Conservation (phyloP, 2,888 invertebrate genomes). For the Trypoxylon attenuatum region DNA sequence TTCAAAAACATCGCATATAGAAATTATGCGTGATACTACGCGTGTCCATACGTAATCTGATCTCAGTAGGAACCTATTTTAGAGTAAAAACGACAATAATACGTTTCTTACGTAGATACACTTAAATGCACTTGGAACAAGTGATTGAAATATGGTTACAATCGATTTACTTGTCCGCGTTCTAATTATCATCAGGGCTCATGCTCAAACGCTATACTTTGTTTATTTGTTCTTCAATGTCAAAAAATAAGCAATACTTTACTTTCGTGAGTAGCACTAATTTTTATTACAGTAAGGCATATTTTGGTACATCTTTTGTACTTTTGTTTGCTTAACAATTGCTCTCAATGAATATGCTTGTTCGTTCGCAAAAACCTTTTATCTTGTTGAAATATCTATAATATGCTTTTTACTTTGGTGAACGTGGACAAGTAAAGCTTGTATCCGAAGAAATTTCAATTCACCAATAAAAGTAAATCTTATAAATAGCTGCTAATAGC, state of each 20-base stretch:
- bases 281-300: conserved; percentile 55
- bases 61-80: conserved; percentile 65
- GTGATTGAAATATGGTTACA: conserved; percentile 48
- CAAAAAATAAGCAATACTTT: conserved; percentile 46
- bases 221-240: conserved; percentile 22
- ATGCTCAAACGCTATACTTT: conserved; percentile 15
- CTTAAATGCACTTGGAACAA: conserved; percentile 67
- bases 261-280: conserved; percentile 35
- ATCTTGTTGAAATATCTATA: conserved; percentile 18
- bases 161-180: conserved; percentile 34
- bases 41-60: conserved; percentile 53
- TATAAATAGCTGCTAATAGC: conserved; percentile 53
- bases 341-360: conserved; percentile 12
- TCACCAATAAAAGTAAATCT: conserved; percentile 48
- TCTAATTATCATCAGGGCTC: conserved; percentile 17
- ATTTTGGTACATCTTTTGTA: conserved; percentile 56
- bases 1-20: conserved; percentile 65
- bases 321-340: conserved; percentile 44
- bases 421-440: conserved; percentile 40
- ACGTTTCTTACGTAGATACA: conserved; percentile 58
- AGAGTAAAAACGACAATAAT: conserved; percentile 58
- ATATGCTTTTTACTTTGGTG: conserved; percentile 18
- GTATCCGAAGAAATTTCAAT: conserved; percentile 33
- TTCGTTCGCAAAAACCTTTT: conserved; percentile 11
- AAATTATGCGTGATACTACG: conserved; percentile 42